phyloP scores from a whole-genome alignment of 2,888 invertebrate genomes.

The Aleiodes alternator region DNA sequence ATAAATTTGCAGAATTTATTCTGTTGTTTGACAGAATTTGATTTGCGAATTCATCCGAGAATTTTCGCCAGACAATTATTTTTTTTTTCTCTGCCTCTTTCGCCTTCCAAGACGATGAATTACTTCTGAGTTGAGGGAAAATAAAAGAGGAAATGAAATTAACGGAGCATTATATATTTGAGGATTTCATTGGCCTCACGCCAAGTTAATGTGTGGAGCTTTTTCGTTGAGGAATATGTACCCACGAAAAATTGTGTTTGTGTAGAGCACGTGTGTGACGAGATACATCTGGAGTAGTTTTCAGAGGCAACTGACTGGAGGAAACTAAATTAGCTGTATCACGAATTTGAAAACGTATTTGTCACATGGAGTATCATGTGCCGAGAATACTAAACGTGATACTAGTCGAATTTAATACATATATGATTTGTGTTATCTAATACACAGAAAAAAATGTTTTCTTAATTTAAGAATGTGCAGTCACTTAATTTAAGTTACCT shows the following conservation, averaged over 20 bases:
- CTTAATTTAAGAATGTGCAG: no score
- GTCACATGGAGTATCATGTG: slow-evolving; percentile 40
- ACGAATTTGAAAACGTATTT: slow-evolving; percentile 36
- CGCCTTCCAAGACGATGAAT: not conserved
- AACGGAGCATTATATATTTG: slow-evolving; percentile 32
- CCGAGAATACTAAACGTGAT: slow-evolving; percentile 3
- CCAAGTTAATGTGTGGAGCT: slow-evolving; percentile 13
- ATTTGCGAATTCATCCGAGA: slow-evolving; percentile 16
- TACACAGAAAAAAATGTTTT: no score
- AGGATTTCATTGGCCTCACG: slow-evolving; percentile 30
- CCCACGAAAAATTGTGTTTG: not conserved
- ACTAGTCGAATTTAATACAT: not conserved
- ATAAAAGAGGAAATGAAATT: slow-evolving; percentile 20
- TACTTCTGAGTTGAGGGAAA: not conserved
- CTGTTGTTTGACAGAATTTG: slow-evolving; percentile 15
- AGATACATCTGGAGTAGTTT: slow-evolving; percentile 40
- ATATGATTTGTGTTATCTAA: slow-evolving; percentile 3
- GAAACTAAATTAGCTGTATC: slow-evolving; percentile 40
- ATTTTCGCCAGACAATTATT: not conserved
- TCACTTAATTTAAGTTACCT: no score
- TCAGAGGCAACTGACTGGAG: slow-evolving; percentile 15
- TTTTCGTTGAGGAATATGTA: slow-evolving; percentile 3
- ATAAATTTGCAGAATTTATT: no score
- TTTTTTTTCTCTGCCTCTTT: slow-evolving; percentile 16
- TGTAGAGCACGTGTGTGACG: slow-evolving; percentile 30